phyloP scores from a whole-genome alignment of 2,888 invertebrate genomes.

The Drosophila mettleri region DNA sequence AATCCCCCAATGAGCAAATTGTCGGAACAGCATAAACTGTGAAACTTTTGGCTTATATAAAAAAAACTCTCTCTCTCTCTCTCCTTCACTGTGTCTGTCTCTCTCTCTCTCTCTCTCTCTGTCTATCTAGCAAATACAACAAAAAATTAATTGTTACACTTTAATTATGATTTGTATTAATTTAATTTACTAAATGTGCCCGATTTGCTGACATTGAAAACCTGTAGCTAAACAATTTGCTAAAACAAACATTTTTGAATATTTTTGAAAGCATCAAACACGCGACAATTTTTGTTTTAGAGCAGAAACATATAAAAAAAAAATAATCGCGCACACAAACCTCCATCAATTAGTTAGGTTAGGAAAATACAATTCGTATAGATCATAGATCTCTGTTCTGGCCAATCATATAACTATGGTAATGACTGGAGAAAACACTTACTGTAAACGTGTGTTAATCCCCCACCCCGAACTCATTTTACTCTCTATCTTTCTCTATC shows the following conservation, averaged over 20 bases:
- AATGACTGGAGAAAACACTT: constrained; percentile 85
- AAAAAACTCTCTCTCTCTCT: constrained; percentile 21
- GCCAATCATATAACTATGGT: constrained; percentile 81
- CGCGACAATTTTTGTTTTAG: constrained; percentile 60
- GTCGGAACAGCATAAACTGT: constrained; percentile 15
- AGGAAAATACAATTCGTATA: constrained; percentile 57
- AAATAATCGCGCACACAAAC: constrained; percentile 55
- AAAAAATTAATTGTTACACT: constrained; percentile 76
- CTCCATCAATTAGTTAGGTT: constrained; percentile 63
- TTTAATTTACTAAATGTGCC: constrained; percentile 68
- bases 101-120: constrained; percentile 33
- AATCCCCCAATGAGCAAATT: constrained; percentile 6
- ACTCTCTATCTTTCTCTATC: constrained; percentile 51
- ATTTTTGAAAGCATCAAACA: constrained; percentile 59
- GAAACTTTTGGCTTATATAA: constrained; percentile 25
- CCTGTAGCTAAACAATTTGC: constrained; percentile 85
- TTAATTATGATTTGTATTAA: constrained; percentile 39
- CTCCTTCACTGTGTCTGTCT: constrained; percentile 33
- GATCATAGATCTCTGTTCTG: constrained; percentile 60
- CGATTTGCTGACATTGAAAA: constrained; percentile 77
- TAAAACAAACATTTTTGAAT: constrained; percentile 63
- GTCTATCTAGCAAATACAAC: constrained; percentile 72
- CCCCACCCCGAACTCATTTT: constrained; percentile 40
- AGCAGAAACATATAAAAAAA: constrained; percentile 40
- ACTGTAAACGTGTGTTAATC: constrained; percentile 55